These are phyloP conservation scores for Drosophila trichaetosa DNA, from an alignment of 2,888 invertebrate genomes.

Conservation along the genomic window DNA sequence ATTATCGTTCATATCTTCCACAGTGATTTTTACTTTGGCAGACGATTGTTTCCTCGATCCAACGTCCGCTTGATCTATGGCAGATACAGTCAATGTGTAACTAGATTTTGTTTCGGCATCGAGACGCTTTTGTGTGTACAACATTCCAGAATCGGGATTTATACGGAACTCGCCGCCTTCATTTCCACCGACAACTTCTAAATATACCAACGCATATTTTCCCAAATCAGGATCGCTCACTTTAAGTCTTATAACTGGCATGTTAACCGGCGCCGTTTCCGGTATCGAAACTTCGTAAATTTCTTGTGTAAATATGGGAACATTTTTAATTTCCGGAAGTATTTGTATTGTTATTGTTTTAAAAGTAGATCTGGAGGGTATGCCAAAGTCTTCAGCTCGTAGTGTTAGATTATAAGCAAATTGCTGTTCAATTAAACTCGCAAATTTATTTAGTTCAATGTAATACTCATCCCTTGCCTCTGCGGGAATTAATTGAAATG, in stretches of 20 bases:
- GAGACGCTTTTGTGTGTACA: conserved; percentile 92
- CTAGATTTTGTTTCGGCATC: conserved; percentile 94
- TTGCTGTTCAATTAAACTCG: conserved; percentile 87
- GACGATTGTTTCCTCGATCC: conserved; percentile 94
- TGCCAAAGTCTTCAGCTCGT: conserved; percentile 93
- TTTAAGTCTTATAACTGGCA: conserved; percentile 94
- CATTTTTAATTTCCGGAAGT: conserved; percentile 93
- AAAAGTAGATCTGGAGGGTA: conserved; percentile 91
- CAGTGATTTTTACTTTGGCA: conserved; percentile 94
- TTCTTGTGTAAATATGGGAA: conserved; percentile 94
- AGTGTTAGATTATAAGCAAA: conserved; percentile 94
- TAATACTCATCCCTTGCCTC: conserved; percentile 90
- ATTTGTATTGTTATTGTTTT: conserved; percentile 93
- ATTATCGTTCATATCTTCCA: conserved; percentile 97
- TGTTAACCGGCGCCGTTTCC: conserved; percentile 95
- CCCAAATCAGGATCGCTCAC: conserved; percentile 94
- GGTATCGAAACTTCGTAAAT: conserved; percentile 94
- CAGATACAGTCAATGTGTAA: conserved; percentile 95
- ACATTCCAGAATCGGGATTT: conserved; percentile 94
- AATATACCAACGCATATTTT: conserved; percentile 92
- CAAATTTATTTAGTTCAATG: conserved; percentile 88
- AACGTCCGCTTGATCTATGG: conserved; percentile 94
- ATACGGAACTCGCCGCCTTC: conserved; percentile 94
- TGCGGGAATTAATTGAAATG: conserved; percentile 91
- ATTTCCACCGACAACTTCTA: conserved; percentile 96